A percentile compares a stretch with the other conserved stretches of the same genome.
Conservation (phyloP, 2,797 vertebrate species). For the Cuniculus paca region DNA sequence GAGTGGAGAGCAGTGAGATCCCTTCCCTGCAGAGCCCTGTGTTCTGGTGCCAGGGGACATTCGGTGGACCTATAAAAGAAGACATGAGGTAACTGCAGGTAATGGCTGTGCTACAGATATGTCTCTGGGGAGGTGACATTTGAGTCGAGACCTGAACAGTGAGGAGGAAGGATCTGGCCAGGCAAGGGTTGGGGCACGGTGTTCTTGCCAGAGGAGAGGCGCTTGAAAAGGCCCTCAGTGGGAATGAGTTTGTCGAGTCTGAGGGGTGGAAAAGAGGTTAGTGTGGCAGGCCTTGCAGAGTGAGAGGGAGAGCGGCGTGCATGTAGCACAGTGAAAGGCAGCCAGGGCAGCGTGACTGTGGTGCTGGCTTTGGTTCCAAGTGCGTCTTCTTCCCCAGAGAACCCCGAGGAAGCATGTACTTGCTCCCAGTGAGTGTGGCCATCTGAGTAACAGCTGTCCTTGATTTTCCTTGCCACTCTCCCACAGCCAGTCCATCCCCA, state of each 20-base stretch:
- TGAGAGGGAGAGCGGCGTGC: accelerated
- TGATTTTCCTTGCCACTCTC: neutral
- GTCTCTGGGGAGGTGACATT: constrained; percentile 18
- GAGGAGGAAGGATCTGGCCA: constrained; percentile 8
- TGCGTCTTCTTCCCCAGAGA: neutral
- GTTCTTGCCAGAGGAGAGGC: constrained; percentile 31
- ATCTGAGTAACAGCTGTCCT: neutral
- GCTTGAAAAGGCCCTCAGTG: neutral
- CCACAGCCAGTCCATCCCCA: neutral
- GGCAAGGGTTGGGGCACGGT: neutral
- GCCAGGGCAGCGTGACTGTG: neutral
- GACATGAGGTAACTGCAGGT: neutral
- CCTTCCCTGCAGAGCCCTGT: neutral
- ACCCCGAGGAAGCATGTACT: neutral
- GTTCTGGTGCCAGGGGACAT: neutral
- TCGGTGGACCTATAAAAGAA: neutral
- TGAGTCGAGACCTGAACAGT: neutral
- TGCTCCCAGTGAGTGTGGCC: neutral
- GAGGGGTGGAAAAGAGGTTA: neutral
- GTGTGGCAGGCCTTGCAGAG: neutral
- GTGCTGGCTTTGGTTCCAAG: neutral
- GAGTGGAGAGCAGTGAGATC: neutral
- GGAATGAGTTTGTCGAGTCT: neutral
- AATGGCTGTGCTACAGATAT: constrained; percentile 5
- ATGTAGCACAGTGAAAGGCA: neutral